phyloP scores from a whole-genome alignment of 1,140 invertebrate genomes.

The Drosophila arizonae region DNA sequence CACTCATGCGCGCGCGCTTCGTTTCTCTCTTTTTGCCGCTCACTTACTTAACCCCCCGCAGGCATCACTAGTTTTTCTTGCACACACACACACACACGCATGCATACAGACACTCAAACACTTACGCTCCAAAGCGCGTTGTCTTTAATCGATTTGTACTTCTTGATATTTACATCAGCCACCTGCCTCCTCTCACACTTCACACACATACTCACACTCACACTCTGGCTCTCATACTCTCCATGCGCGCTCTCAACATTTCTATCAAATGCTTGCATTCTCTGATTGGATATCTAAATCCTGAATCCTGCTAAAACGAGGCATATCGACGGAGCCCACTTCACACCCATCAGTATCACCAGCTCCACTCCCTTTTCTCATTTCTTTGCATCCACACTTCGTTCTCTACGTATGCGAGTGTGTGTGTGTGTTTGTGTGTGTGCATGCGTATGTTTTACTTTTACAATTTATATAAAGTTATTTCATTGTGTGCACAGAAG shows the following conservation, averaged over 20 bases:
- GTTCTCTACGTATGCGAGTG: conserved; percentile 9
- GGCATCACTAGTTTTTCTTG: conserved; percentile 50
- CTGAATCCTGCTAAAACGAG: conserved; percentile 64
- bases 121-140: conserved; percentile 56
- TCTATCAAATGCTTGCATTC: conserved; percentile 66
- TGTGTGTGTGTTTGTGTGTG: conserved; percentile 16
- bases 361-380: conserved; percentile 66
- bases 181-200: conserved; percentile 22
- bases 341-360: conserved; percentile 36
- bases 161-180: conserved; percentile 75
- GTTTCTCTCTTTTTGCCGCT: conserved; percentile 27
- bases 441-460: conserved; percentile 49
- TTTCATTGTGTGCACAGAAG: conserved; percentile 57
- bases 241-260: conserved; percentile 41
- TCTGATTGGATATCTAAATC: conserved; percentile 81
- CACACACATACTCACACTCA: background rate
- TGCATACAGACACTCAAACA: conserved; percentile 42
- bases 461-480: conserved; percentile 78
- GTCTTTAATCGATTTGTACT: conserved; percentile 81
- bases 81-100: conserved; percentile 35
- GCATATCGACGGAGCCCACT: conserved; percentile 31
- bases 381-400: conserved; percentile 23
- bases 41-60: conserved; percentile 56
- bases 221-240: conserved; percentile 20
- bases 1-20: conserved; percentile 36